Conservation (phyloP, 2,113 vertebrate genomes). For the Cardinalis cardinalis region DNA sequence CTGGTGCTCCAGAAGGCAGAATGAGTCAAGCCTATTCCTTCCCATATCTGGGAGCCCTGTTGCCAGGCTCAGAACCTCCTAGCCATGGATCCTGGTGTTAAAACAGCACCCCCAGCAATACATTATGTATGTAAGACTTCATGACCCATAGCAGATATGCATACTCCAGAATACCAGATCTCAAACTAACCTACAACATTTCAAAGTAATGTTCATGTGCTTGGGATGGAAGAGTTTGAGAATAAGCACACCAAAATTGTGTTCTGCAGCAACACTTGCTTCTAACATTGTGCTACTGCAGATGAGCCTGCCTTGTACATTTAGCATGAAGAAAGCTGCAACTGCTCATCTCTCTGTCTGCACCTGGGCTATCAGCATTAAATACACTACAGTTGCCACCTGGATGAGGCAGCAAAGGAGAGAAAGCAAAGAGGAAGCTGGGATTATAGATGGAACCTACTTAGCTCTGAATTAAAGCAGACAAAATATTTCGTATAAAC, state of each 20-base stretch:
- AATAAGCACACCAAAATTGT: neutral
- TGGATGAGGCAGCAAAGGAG: neutral
- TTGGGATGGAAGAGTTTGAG: neutral
- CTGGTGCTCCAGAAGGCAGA: neutral
- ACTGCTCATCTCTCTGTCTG: neutral
- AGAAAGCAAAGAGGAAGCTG: neutral
- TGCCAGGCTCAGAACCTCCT: neutral
- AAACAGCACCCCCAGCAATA: neutral
- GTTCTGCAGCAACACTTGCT: neutral
- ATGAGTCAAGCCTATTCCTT: rapidly evolving
- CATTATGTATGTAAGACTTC: neutral
- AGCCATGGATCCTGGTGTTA: neutral
- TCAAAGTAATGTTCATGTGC: neutral
- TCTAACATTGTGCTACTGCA: neutral
- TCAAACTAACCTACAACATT: neutral
- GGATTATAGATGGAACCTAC: neutral
- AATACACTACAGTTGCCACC: neutral
- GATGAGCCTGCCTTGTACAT: neutral
- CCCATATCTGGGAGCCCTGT: neutral
- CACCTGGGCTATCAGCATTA: neutral
- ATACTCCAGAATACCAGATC: neutral
- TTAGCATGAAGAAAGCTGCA: neutral
- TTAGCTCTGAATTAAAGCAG: neutral
- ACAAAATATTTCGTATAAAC: neutral
- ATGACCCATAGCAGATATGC: neutral